These are phyloP conservation scores for Phrynocephalus vlangalii DNA, from an alignment of 2,797 vertebrate species.

Conservation along the genomic window DNA sequence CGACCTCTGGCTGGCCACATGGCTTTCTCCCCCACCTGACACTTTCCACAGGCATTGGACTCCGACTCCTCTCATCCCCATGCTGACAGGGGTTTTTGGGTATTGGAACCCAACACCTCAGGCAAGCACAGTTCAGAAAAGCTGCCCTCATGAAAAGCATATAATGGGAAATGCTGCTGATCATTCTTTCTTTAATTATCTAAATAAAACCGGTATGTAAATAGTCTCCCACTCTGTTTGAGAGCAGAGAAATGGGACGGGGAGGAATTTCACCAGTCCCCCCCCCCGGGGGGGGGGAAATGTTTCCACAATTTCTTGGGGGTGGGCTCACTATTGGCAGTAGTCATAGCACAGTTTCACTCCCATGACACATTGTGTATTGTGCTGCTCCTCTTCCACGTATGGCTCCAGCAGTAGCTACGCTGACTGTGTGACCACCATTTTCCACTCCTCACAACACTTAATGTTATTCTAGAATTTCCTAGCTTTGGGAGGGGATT, in stretches of 20 bases:
- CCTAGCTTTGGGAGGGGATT: background rate
- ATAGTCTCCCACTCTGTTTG: background rate
- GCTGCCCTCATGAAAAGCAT: background rate
- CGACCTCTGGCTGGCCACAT: background rate
- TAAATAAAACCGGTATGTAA: background rate
- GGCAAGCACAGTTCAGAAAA: background rate
- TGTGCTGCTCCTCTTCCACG: background rate
- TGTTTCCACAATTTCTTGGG: background rate
- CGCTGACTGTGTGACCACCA: background rate
- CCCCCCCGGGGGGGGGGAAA: no score
- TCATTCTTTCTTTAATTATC: background rate
- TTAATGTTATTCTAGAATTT: no score
- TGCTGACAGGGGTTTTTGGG: background rate
- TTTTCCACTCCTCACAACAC: background rate
- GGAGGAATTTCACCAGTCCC: background rate
- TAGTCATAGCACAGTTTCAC: background rate
- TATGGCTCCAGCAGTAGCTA: background rate
- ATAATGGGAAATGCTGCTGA: background rate
- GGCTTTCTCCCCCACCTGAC: background rate
- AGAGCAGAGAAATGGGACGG: background rate
- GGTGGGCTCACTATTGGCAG: background rate
- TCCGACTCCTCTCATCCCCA: background rate
- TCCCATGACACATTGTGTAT: background rate
- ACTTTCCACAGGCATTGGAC: background rate
- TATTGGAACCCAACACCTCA: background rate